Conservation (phyloP, 2,888 invertebrate genomes). For the Therioaphis trifolii region DNA sequence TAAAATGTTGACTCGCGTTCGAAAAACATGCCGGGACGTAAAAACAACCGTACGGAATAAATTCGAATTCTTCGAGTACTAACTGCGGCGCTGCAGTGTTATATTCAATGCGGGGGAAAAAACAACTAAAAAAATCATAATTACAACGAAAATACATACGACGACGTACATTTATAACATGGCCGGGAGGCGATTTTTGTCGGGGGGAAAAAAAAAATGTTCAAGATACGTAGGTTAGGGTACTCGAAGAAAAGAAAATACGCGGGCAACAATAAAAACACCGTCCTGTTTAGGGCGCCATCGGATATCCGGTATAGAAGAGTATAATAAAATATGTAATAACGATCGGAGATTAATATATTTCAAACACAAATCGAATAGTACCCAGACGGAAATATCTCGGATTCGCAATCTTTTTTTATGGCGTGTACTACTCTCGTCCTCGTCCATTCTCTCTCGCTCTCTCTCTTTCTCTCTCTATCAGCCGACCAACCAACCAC, state of each 20-base stretch:
- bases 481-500: conserved; percentile 10
- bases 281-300: conserved; percentile 3
- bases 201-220: conserved; percentile 17
- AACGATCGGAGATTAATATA: conserved; percentile 59
- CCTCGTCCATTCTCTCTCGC: background rate
- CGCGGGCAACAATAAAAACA: conserved; percentile 24
- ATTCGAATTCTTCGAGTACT: no score
- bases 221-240: background rate
- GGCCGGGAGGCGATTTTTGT: background rate
- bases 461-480: conserved; percentile 14
- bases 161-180: no score
- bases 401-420: conserved; percentile 60
- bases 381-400: conserved; percentile 53
- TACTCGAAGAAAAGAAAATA: background rate
- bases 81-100: no score
- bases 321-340: conserved; percentile 57
- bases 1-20: no score
- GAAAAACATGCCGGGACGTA: background rate
- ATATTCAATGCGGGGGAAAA: no score
- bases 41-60: no score
- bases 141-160: conserved; percentile 19
- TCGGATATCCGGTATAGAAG: conserved; percentile 54
- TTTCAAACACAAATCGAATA: conserved; percentile 54
- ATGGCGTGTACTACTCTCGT: conserved; percentile 21
- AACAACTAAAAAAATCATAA: background rate